A percentile compares a stretch with the other conserved stretches of the same genome.
These are phyloP conservation scores for Oasisia sp. DNA, from an alignment of 2,888 invertebrate species.

Conservation along the genomic window DNA sequence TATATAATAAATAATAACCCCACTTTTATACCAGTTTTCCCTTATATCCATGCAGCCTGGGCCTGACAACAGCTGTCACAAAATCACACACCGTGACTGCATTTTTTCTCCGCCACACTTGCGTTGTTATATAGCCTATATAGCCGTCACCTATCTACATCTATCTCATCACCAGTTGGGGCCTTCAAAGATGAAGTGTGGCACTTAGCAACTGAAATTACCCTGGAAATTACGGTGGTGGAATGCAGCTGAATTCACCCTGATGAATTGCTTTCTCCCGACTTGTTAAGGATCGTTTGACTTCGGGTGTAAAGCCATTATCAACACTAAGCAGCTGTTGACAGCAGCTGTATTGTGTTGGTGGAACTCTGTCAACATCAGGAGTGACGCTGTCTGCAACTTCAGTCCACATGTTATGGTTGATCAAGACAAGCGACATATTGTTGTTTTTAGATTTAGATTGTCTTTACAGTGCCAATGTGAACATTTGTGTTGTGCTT, in stretches of 20 bases:
- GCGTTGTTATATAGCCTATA: background rate
- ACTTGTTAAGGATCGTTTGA: background rate
- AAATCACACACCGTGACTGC: background rate
- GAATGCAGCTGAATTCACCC: background rate
- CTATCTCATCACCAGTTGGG: background rate
- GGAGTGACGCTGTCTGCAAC: background rate
- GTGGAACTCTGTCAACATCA: background rate
- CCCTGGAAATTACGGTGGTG: conserved; percentile 4
- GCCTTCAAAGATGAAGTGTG: background rate
- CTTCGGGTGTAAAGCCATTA: background rate
- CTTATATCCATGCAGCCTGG: no score
- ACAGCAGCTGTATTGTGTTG: background rate
- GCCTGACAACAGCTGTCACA: background rate
- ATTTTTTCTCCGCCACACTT: background rate
- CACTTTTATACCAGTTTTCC: no score
- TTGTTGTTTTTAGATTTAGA: no score
- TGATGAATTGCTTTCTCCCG: background rate
- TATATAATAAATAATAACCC: no score
- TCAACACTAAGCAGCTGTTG: background rate
- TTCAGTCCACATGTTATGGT: background rate
- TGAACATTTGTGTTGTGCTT: no score
- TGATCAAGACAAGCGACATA: background rate
- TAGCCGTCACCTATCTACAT: background rate
- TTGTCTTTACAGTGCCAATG: no score
- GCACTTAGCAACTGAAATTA: background rate